A percentile compares a stretch with the other conserved stretches of the same genome.
These are phyloP conservation scores for Pogonomyrmex barbatus DNA, from an alignment of 1,140 invertebrate genomes.

Conservation along the genomic window DNA sequence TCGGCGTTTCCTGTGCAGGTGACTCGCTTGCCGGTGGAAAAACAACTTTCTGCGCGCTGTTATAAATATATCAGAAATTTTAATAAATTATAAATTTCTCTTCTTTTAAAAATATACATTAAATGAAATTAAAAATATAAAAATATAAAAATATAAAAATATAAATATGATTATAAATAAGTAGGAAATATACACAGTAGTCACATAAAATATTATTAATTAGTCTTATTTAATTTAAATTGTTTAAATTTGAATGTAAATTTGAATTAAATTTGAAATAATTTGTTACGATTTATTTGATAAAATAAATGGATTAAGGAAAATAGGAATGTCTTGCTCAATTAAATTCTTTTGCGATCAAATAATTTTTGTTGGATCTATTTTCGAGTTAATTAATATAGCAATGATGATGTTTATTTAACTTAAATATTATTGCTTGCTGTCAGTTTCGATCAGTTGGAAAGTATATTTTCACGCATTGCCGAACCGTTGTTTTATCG, in stretches of 20 bases:
- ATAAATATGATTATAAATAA: no score
- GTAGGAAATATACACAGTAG: background rate
- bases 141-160: no score
- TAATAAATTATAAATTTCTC: background rate
- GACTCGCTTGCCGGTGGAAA: slow-evolving; percentile 40
- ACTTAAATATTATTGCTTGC: slow-evolving; percentile 12
- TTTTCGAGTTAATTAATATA: background rate
- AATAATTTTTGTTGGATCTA: background rate
- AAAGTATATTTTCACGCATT: slow-evolving; percentile 35
- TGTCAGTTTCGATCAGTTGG: slow-evolving; percentile 27
- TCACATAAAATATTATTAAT: background rate
- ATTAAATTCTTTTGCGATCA: background rate
- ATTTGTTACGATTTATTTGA: background rate
- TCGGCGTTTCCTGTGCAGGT: slow-evolving; percentile 46
- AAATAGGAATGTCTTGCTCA: background rate
- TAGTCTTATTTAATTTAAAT: background rate
- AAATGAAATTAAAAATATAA: no score
- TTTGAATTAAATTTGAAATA: background rate
- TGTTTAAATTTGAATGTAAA: background rate
- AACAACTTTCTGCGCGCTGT: slow-evolving; percentile 31
- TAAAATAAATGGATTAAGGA: background rate
- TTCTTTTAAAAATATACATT: background rate
- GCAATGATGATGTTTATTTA: background rate
- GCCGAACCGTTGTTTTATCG: background rate
- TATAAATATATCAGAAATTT: background rate